Percentiles rank a stretch among this genome's conserved stretches.
These are phyloP conservation scores for Ridgeia piscesae DNA, from an alignment of 1,140 invertebrate genomes.

Conservation along the genomic window DNA sequence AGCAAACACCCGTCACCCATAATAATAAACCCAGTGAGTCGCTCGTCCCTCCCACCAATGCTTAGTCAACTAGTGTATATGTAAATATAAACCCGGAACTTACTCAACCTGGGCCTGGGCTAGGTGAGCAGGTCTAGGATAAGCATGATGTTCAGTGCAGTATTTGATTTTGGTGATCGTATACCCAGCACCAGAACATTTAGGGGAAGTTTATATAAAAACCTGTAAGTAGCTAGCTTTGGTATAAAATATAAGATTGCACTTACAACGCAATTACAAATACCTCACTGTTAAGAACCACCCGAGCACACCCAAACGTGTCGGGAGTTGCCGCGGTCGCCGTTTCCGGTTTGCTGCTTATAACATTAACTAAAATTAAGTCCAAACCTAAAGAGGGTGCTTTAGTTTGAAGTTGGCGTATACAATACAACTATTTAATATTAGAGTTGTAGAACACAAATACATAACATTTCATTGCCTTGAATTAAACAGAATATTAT, in stretches of 20 bases:
- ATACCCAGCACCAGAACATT: too few species aligned
- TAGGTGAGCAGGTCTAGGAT: too few species aligned
- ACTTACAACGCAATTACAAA: not conserved
- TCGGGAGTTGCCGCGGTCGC: not conserved
- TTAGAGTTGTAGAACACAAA: not conserved
- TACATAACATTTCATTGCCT: not conserved
- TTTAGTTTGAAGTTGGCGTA: not conserved
- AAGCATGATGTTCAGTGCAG: too few species aligned
- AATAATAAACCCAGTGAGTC: too few species aligned
- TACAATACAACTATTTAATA: not conserved
- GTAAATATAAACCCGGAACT: too few species aligned
- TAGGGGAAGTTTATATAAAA: too few species aligned
- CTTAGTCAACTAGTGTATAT: too few species aligned
- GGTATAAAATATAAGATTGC: not conserved
- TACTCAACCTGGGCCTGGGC: too few species aligned
- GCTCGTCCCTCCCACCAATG: too few species aligned
- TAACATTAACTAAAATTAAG: not conserved
- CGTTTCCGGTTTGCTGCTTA: not conserved
- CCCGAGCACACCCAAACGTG: not conserved
- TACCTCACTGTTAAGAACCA: not conserved
- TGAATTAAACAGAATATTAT: not conserved
- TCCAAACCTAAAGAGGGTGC: not conserved
- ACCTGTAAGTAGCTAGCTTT: not conserved
- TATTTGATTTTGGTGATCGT: too few species aligned
- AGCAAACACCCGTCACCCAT: too few species aligned